Percentiles rank a stretch among this genome's conserved stretches.
Evolutionary conservation across 2,113 vertebrate species (phyloP).

Genomic region (Vidua macroura): DNA sequence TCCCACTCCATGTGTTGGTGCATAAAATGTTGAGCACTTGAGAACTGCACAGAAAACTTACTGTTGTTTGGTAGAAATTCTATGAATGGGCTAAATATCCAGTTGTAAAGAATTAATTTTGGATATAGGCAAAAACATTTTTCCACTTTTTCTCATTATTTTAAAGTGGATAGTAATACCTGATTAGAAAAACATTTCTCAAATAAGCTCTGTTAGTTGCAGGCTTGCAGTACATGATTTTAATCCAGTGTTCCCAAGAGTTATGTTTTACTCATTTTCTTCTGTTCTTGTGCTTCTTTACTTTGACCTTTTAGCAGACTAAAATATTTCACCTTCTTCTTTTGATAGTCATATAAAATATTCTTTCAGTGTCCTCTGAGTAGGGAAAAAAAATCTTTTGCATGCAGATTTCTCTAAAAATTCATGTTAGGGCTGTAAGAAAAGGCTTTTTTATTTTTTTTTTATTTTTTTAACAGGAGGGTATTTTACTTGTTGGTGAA

Average conservation of each 20-base stretch:
- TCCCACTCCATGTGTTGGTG: fast-evolving
- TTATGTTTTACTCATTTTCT: neutral
- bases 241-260: neutral
- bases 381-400: neutral
- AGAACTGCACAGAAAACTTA: neutral
- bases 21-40: neutral
- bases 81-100: neutral
- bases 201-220: neutral
- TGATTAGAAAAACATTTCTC: neutral
- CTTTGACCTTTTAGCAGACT: neutral
- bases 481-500: neutral
- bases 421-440: neutral
- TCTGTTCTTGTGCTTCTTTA: neutral
- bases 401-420: neutral
- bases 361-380: neutral
- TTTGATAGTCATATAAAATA: neutral
- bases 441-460: neutral
- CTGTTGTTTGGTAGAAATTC: neutral
- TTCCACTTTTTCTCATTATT: neutral
- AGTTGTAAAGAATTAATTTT: neutral
- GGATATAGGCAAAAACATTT: neutral
- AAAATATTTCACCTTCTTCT: neutral
- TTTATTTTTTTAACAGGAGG: neutral
- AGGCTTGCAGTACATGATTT: neutral
- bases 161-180: neutral